Evolutionary conservation across 2,888 invertebrate genomes (phyloP).

Genomic region (Toxonevra muliebris): DNA sequence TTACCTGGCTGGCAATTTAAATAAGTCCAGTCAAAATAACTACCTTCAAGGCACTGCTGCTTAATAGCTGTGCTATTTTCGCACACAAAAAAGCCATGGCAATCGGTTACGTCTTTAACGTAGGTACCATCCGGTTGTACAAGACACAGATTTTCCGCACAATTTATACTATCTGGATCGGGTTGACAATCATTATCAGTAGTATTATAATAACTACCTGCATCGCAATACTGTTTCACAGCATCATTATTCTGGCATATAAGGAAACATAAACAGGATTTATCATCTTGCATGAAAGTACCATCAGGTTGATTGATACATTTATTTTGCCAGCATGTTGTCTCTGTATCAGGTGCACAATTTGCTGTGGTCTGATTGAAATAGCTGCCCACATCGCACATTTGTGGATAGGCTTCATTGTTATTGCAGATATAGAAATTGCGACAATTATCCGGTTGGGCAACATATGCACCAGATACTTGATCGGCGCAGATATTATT

Average conservation of each 20-base stretch:
- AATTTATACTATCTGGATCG: conserved; percentile 38
- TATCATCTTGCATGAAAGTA: conserved; percentile 27
- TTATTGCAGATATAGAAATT: conserved; percentile 51
- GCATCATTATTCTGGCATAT: conserved; percentile 42
- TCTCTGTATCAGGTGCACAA: conserved; percentile 47
- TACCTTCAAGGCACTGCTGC: conserved; percentile 21
- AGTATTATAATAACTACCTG: conserved; percentile 46
- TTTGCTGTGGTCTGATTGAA: conserved; percentile 39
- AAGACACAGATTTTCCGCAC: conserved; percentile 44
- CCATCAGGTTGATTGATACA: conserved; percentile 44
- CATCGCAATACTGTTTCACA: conserved; percentile 40
- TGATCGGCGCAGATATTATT: conserved; percentile 45
- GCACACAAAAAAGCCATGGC: conserved; percentile 27
- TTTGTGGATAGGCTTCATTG: conserved; percentile 49
- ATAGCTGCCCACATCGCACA: conserved; percentile 46
- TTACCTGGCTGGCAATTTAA: conserved; percentile 42
- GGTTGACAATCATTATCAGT: conserved; percentile 30
- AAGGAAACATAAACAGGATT: conserved; percentile 46
- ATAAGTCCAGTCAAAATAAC: conserved; percentile 38
- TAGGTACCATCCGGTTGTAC: conserved; percentile 14
- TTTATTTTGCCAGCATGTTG: conserved; percentile 50
- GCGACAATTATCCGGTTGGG: conserved; percentile 45
- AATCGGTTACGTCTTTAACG: conserved; percentile 20
- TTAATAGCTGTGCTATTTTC: conserved; percentile 4
- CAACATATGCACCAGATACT: conserved; percentile 46